Percentiles rank a stretch among this genome's conserved stretches.
phyloP scores from a whole-genome alignment of 1,140 invertebrate genomes.

The Bombus consobrinus region DNA sequence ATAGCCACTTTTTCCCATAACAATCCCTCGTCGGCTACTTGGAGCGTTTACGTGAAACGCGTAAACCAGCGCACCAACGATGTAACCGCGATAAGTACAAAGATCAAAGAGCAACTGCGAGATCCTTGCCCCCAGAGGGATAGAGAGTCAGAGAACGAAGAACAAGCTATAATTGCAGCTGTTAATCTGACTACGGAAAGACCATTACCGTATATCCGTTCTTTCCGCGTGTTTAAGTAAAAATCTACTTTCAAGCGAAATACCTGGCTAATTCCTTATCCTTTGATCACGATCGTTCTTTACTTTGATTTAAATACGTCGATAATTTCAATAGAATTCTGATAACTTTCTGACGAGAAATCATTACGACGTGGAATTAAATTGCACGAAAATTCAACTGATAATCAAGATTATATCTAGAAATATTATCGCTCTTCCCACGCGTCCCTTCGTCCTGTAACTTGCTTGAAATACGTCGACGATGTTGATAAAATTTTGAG shows the following conservation, averaged over 20 bases:
- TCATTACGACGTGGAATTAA: too few species aligned
- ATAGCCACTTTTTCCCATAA: conserved; percentile 23
- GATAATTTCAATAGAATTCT: too few species aligned
- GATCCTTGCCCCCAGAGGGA: neutral
- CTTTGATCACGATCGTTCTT: too few species aligned
- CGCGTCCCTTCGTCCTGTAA: neutral
- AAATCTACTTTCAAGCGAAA: too few species aligned
- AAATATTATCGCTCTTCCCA: too few species aligned
- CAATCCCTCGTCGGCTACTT: conserved; percentile 20
- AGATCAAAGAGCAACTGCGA: conserved; percentile 19
- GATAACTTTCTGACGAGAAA: too few species aligned
- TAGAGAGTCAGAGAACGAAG: neutral
- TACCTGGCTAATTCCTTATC: too few species aligned
- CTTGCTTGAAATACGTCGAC: too few species aligned
- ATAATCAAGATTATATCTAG: too few species aligned
- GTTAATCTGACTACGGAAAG: conserved; percentile 24
- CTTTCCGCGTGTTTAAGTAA: neutral
- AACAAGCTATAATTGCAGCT: conserved; percentile 21
- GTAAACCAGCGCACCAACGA: conserved; percentile 20
- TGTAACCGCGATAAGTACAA: conserved; percentile 22
- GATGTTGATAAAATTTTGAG: too few species aligned
- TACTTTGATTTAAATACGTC: too few species aligned
- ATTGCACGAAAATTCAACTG: too few species aligned
- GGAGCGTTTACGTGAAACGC: conserved; percentile 23
- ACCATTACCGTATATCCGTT: neutral